Evolutionary conservation across 2,797 vertebrate genomes (phyloP).

Genomic region (Notamacropus eugenii): DNA sequence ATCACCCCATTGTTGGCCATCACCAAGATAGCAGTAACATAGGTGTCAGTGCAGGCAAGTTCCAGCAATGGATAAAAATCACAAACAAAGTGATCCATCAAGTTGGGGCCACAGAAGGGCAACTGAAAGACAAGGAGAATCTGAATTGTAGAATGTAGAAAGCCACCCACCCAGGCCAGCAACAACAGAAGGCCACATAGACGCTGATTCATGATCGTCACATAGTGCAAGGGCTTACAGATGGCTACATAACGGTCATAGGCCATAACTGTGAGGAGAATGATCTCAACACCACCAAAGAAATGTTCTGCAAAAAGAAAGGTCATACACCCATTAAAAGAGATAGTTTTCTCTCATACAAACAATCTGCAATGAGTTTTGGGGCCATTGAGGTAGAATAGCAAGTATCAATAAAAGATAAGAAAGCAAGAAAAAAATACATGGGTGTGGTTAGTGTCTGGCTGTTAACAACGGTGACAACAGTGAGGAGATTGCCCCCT

Average conservation of each 20-base stretch:
- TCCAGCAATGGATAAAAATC: conserved; percentile 72
- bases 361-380: no score
- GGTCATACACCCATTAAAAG: no score
- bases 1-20: conserved; percentile 69
- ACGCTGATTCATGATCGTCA: conserved; percentile 44
- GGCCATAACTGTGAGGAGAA: no score
- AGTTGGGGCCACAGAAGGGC: conserved; percentile 69
- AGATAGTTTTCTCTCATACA: no score
- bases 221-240: background rate
- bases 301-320: no score
- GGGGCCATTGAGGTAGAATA: conserved; percentile 38
- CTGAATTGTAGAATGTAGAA: conserved; percentile 59
- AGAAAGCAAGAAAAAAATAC: conserved; percentile 75
- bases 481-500: conserved; percentile 60
- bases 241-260: no score
- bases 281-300: no score
- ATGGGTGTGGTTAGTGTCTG: conserved; percentile 65
- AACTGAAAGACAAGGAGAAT: conserved; percentile 53
- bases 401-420: conserved; percentile 72
- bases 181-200: conserved; percentile 57
- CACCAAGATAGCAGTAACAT: conserved; percentile 48
- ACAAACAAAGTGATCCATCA: conserved; percentile 73
- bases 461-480: conserved; percentile 53
- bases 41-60: conserved; percentile 63
- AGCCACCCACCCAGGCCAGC: conserved; percentile 62